phyloP scores from a whole-genome alignment of 2,113 vertebrate species.

The Papio anubis region DNA sequence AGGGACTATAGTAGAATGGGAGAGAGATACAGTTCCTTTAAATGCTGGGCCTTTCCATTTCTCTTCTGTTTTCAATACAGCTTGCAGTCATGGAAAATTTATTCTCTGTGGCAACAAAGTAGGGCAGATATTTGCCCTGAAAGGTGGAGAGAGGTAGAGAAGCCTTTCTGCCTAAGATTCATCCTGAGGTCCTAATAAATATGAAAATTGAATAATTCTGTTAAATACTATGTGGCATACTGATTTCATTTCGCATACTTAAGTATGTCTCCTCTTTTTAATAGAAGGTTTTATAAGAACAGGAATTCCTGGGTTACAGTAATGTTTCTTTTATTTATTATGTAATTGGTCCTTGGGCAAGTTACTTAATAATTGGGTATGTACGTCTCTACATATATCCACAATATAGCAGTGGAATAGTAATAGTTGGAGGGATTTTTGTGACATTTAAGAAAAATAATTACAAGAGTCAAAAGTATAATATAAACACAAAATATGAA shows the following conservation, averaged over 20 bases:
- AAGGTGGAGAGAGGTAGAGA: neutral
- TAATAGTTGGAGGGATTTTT: constrained; percentile 18
- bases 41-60: neutral
- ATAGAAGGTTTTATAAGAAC: neutral
- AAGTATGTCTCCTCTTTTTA: neutral
- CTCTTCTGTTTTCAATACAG: neutral
- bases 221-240: neutral
- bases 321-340: constrained; percentile 26
- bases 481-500: constrained; percentile 2
- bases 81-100: neutral
- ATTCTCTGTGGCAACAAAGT: neutral
- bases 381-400: neutral
- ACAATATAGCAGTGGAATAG: neutral
- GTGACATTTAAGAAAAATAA: neutral
- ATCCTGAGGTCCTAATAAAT: neutral
- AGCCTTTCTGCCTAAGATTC: constrained; percentile 1
- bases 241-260: neutral
- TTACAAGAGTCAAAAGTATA: neutral
- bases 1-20: neutral
- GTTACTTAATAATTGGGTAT: neutral
- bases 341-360: neutral
- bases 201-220: neutral
- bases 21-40: neutral
- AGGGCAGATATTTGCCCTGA: constrained; percentile 8
- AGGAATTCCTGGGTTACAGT: neutral